phyloP scores from a whole-genome alignment of 2,113 vertebrate species.

The Uropsilus gracilis region DNA sequence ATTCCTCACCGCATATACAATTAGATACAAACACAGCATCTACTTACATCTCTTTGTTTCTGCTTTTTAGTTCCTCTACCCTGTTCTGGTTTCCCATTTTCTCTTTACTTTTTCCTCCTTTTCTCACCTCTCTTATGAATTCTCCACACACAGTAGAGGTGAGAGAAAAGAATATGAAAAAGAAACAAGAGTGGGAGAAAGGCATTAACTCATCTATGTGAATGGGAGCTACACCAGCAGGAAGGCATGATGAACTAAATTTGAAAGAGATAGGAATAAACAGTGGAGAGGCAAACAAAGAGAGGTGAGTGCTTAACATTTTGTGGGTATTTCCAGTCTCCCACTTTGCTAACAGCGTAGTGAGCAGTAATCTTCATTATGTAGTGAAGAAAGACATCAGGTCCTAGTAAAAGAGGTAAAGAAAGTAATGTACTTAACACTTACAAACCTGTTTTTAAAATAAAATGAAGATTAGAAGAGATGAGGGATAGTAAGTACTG shows the following conservation, averaged over 20 bases:
- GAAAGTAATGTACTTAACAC: not conserved
- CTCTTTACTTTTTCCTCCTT: constrained; percentile 8
- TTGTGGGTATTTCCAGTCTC: not conserved
- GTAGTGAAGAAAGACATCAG: not conserved
- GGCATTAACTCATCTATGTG: not conserved
- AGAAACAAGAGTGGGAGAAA: not conserved
- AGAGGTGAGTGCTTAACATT: not conserved
- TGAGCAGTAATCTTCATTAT: not conserved
- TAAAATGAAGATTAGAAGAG: not conserved
- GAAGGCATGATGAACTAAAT: not conserved
- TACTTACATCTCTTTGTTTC: not conserved
- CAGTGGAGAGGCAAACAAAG: not conserved
- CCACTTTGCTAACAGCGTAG: not conserved
- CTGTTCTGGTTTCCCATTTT: not conserved
- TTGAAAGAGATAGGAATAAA: not conserved
- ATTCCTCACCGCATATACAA: not conserved
- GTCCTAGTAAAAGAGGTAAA: not conserved
- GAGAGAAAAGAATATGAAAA: not conserved
- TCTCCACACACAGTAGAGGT: not conserved
- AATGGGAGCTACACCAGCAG: not conserved
- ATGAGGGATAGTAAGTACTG: not conserved
- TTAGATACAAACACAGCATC: not conserved
- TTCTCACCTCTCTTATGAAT: not conserved
- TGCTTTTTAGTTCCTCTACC: not conserved
- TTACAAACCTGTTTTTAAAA: not conserved